Evolutionary conservation across 2,797 vertebrate genomes (phyloP), one percentile per base, ranked within the genome.

Genomic region (Lagorchestes hirsutus): DNA sequence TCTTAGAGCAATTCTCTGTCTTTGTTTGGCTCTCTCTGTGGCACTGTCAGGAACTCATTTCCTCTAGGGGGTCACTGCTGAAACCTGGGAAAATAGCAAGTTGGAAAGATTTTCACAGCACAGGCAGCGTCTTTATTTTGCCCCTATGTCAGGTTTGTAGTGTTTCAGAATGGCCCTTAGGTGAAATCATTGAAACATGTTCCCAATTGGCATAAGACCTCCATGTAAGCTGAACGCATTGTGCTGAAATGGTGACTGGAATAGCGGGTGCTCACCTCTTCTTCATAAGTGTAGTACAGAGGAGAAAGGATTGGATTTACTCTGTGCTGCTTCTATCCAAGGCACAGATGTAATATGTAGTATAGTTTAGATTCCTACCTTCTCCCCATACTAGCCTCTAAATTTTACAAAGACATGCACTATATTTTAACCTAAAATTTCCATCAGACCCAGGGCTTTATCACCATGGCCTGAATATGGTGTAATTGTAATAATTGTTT

Each of bases 81-180:
- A 97, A 94, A 91, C 82, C 58, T 90, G 13, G 1, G 28, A 92
- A 16, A 92, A 67, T 91, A 94, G 90, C 16, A 54, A 5, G 31
- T 59, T 62, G 0, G 82, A 67, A 92, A 92, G 82, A 31, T 93
- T 95, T 95, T 87, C 82, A n/a, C 57, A 58, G 93, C 28, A 0
- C 6, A 62, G 74, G 94, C 12, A 29, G 8, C 5, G 28, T 18
- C 94, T 94, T 55, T 29, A 10, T 54, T 52, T 54, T n/a, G 18
- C 50, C 1, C 90, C n/a, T 95, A 62, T 57, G 1, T 55, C 11
- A 54, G 46, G 57, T 22, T 93, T 82, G 54, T 54, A 2, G 18
- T 0, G 92, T 92, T 87, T 74, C 92, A 56, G 93, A 93, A 57
- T 2, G 56, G 52, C 52, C 59, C 50, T 57, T 91, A 91, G 74